Evolutionary conservation across 2,797 vertebrate genomes (phyloP), one percentile per base, ranked within the genome.

Genomic region (Austrolebias charrua): DNA sequence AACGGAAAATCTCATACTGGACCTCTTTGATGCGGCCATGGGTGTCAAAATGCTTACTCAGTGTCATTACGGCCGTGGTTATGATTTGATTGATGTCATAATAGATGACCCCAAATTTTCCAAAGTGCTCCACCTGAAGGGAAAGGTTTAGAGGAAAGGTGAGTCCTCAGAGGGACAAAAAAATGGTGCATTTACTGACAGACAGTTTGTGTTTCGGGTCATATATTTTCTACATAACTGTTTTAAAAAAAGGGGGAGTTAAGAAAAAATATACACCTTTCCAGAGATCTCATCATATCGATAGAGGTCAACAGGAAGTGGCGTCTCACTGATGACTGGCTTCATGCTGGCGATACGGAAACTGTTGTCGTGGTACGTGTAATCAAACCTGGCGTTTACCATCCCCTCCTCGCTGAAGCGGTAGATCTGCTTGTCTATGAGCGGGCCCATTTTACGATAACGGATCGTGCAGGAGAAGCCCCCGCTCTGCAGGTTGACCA

Each of bases 71-170:
- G 0, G 98, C 98, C 0, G 98, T 99, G 65, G 98, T 99, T 85
- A 99, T 99, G 70, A 99, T 99, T 81, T 99, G 98, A 87, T 99
- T 98, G 58, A 99, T 98, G 82, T 99, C 98, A 0, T 99, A 99
- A 82, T 99, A 99, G 84, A 99, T 99, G 12, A 99, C 98, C 5
- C 97, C 97, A 0, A 99, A 99, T 90, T 99, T 99, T 71, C 98
- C 98, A 59, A 99, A 99, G 89, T 99, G 98, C 69, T 99, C 98
- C 72, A 99, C 90, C 90, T 92, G 40, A 2, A 42, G 2, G 18
- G 63, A 66, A 69, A 49, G 4, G 50, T 60, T 60, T 9, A 45
- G 16, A 38, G 51, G 65, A 20, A 45, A 43, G 35, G 19, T 65
- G n/a, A 71, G 18, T 45, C 14, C 4, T 45, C 29, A 47, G 28